These are phyloP conservation scores for Geophilus truncorum DNA, from an alignment of 2,888 invertebrate species.

Conservation along the genomic window DNA sequence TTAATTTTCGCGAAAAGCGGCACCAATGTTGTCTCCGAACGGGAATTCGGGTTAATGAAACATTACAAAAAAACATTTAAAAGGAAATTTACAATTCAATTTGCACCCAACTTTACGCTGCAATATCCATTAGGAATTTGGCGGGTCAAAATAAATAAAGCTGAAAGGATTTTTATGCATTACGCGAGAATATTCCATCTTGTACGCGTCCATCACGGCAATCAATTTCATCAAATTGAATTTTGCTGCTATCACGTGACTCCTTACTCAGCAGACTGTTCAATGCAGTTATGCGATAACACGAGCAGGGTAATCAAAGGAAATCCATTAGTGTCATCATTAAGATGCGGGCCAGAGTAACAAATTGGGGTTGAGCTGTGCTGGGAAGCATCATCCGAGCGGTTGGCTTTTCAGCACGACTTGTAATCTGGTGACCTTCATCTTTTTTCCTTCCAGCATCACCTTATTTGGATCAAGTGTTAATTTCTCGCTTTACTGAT, in stretches of 20 bases:
- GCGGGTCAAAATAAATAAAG: not conserved
- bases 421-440: not conserved
- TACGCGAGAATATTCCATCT: not conserved
- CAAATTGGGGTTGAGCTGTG: constrained; percentile 13
- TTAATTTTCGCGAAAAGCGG: not conserved
- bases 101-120: not conserved
- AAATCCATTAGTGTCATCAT: constrained; percentile 7
- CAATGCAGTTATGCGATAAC: not conserved
- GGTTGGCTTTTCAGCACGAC: constrained; percentile 8
- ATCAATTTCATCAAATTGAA: not conserved
- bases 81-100: not conserved
- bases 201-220: not conserved
- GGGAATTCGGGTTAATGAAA: not conserved
- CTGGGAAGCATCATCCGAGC: not conserved
- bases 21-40: not conserved
- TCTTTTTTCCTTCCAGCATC: too few species aligned
- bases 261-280: not conserved
- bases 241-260: not conserved
- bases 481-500: not conserved
- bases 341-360: not conserved
- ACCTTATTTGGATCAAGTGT: not conserved
- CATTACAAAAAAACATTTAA: not conserved
- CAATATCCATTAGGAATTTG: not conserved
- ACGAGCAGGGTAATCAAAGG: not conserved
- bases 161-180: not conserved